phyloP scores from a whole-genome alignment of 2,113 vertebrate species.

The Motacilla alba region DNA sequence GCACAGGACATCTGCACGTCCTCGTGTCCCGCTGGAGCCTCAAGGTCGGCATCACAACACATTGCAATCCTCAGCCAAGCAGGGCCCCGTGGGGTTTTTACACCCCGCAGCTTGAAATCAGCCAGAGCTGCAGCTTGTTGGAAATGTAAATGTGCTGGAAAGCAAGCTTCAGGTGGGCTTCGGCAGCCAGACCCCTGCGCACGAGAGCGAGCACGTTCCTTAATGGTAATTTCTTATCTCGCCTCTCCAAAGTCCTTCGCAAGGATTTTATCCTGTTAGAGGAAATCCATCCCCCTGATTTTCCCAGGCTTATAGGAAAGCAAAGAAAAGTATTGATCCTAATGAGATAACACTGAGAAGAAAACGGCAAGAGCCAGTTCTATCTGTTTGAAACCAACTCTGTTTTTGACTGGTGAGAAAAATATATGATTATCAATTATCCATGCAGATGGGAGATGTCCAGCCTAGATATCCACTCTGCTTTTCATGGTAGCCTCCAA shows the following conservation, averaged over 20 bases:
- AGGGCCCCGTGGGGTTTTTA: neutral
- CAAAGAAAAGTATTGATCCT: slow-evolving; percentile 21
- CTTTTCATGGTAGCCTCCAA: neutral
- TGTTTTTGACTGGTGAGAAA: neutral
- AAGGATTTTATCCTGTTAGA: slow-evolving; percentile 22
- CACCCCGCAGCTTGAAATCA: neutral
- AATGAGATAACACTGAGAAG: slow-evolving; percentile 3
- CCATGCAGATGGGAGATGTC: neutral
- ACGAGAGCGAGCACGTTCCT: neutral
- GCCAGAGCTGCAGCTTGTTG: neutral
- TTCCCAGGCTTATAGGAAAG: slow-evolving; percentile 22
- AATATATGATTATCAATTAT: neutral
- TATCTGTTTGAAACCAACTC: neutral
- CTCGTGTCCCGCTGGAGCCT: neutral
- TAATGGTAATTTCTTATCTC: slow-evolving; percentile 53
- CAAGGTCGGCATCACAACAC: neutral
- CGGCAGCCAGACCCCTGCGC: neutral
- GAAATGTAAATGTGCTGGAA: neutral
- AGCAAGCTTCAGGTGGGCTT: neutral
- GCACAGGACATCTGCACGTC: neutral
- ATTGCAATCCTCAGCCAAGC: neutral
- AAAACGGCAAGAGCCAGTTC: neutral
- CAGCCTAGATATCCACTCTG: neutral
- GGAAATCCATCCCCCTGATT: slow-evolving; percentile 38
- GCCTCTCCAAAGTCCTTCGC: slow-evolving; percentile 24